Base-by-base conservation (phyloP, 1,140 invertebrate genomes). In the Panagrolaimus sp. region DNA sequence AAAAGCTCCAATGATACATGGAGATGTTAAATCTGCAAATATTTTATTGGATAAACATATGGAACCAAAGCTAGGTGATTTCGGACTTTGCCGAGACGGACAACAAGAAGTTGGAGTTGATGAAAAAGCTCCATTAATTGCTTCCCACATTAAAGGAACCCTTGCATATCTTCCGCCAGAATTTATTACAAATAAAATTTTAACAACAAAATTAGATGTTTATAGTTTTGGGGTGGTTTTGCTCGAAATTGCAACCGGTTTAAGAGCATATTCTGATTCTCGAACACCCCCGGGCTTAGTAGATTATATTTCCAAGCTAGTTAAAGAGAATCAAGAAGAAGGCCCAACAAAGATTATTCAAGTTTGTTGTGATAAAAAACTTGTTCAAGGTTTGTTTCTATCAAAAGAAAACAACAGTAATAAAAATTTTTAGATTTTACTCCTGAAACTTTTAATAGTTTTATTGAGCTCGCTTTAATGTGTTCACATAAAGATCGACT, bases 11-110 rank as follows among this genome's bases (percentile, higher is more conserved):
- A 85, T 95, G 1, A 91, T 96, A 68, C 93, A 97, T 82, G 92
- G 92, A 0, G 93, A 97, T 80, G 93, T 97, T 42, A 95, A 95
- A 66, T 88, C 91, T 74, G 92, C 91, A 0, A 97, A 97, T 83
- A 96, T 98, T 75, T 84, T 97, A 1, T 84, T 98, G n/a, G 93
- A 96, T 82, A 87, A 88, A 69, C 89, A 92, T 84, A 88, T 90
- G 57, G 89, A 91, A 81, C 90, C 94, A 0, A 91, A 91, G 84
- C 90, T 97, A 66, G 93, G 92, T 0, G 94, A 97, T 85, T 95
- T 97, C 85, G 94, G 93, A 0, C 85, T 96, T 47, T 91, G 92
- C 0, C 86, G 91, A 68, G 90, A 92, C 80, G 90, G 89, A 83
- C 66, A 78, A 84, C n/a, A 83, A 31, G 75, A 84, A 69, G 62